Evolutionary conservation across 1,140 invertebrate genomes (phyloP).

Genomic region (Papilio machaon): DNA sequence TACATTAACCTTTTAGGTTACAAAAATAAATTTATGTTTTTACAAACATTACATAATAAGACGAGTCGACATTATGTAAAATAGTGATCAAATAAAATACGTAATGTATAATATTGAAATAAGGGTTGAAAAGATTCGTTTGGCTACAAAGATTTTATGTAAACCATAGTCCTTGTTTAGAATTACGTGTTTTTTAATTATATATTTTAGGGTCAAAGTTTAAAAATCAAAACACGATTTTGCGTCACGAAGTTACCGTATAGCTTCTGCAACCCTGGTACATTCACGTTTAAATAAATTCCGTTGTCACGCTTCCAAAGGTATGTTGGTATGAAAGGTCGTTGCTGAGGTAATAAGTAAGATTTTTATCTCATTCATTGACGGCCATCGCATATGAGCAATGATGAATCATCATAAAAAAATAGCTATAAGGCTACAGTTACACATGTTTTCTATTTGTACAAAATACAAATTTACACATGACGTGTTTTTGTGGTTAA

Average conservation of each 20-base stretch:
- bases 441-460: not conserved
- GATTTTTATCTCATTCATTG: constrained; percentile 23
- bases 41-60: not conserved
- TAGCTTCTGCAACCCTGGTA: constrained; percentile 25
- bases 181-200: not conserved
- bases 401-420: not conserved
- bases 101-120: not conserved
- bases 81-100: not conserved
- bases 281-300: constrained; percentile 8
- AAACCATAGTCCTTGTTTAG: not conserved
- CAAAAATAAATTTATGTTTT: not conserved
- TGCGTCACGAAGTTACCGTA: constrained; percentile 18
- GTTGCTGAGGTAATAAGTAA: constrained; percentile 16
- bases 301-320: constrained; percentile 5
- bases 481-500: not conserved
- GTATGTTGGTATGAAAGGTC: constrained; percentile 23
- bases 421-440: not conserved
- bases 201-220: constrained; percentile 6
- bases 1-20: not conserved
- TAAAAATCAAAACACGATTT: constrained; percentile 6
- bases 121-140: not conserved
- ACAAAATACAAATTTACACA: constrained; percentile 3
- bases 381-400: not conserved
- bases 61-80: not conserved
- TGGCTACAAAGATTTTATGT: not conserved